phyloP scores from a whole-genome alignment of 2,113 vertebrate species.

The Nettapus auritus region DNA sequence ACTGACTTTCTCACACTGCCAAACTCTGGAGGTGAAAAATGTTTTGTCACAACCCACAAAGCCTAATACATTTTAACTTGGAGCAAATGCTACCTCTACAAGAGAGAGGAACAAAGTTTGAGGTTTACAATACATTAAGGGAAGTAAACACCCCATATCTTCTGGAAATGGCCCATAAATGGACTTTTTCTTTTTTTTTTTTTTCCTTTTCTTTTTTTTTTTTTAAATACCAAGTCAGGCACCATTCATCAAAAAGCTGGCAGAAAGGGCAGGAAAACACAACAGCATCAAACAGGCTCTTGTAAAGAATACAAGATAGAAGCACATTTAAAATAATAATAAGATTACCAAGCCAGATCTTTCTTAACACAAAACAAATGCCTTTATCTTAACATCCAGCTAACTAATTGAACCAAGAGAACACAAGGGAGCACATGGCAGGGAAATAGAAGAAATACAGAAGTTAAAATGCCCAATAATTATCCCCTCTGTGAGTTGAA shows the following conservation, averaged over 20 bases:
- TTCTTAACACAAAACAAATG: not conserved
- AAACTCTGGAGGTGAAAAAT: not conserved
- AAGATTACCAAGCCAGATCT: not conserved
- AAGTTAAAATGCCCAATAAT: not conserved
- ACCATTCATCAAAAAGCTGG: not conserved
- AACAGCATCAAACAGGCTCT: not conserved
- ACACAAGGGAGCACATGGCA: not conserved
- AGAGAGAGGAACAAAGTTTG: not conserved
- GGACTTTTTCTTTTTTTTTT: too few species aligned
- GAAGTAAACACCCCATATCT: not conserved
- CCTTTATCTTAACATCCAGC: not conserved
- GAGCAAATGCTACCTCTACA: not conserved
- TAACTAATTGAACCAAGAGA: not conserved
- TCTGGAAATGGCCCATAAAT: not conserved
- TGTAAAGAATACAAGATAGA: not conserved
- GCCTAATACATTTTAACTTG: not conserved
- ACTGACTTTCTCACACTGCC: fast-evolving
- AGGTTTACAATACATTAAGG: not conserved
- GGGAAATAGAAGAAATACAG: not conserved
- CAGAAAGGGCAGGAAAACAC: not conserved
- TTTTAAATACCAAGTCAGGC: not conserved
- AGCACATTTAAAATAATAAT: not conserved
- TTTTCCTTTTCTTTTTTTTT: not conserved
- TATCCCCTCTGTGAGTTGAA: not conserved
- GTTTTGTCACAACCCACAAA: not conserved